A percentile compares a stretch with the other conserved stretches of the same genome.
Evolutionary conservation across 2,113 vertebrate species (phyloP).

Genomic region (Hyaena hyaena): DNA sequence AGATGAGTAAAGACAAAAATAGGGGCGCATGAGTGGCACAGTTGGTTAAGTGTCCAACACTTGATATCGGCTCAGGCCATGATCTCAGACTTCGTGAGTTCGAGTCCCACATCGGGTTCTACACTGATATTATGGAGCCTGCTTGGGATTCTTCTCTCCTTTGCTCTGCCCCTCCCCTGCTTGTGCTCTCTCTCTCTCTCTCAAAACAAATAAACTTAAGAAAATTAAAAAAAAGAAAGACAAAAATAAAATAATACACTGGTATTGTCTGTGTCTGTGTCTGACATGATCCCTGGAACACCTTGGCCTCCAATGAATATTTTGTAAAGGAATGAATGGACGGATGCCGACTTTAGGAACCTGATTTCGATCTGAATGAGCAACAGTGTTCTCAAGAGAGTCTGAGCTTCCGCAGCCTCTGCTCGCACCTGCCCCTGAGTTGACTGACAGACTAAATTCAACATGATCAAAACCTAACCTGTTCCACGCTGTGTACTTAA

Average conservation of each 20-base stretch:
- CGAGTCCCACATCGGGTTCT: no score
- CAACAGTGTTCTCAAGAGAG: background rate
- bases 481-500: background rate
- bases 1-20: background rate
- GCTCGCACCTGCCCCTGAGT: background rate
- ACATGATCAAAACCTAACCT: background rate
- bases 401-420: background rate
- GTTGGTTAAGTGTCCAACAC: no score
- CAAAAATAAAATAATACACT: background rate
- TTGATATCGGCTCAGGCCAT: no score
- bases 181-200: no score
- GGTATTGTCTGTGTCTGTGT: accelerated
- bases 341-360: background rate
- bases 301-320: background rate
- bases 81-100: no score
- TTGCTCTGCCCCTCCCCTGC: no score
- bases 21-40: background rate
- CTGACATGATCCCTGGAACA: background rate
- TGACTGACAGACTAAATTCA: background rate
- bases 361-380: background rate
- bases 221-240: background rate
- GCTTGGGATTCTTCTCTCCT: no score
- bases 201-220: no score
- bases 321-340: background rate
- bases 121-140: no score